phyloP scores from a whole-genome alignment of 2,888 invertebrate genomes.

The Rhyacophila evoluta region DNA sequence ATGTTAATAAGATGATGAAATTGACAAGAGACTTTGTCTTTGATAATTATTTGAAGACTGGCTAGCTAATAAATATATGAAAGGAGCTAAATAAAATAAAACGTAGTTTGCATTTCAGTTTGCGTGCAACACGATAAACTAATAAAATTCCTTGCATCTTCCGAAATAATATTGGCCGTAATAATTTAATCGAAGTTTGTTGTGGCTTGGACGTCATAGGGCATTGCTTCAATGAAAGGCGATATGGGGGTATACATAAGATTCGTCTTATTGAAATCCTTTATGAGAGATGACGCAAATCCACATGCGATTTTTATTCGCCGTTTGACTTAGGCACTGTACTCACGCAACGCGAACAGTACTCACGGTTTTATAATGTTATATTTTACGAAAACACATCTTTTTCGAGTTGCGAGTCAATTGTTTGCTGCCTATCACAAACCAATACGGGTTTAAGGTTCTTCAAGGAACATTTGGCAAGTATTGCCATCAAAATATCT shows the following conservation, averaged over 20 bases:
- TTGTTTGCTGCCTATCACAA: too few relatives aligned
- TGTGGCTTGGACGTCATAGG: constrained; percentile 26
- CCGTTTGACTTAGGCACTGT: neutral
- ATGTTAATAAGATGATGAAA: too few relatives aligned
- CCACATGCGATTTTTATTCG: constrained; percentile 13
- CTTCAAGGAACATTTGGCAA: too few relatives aligned
- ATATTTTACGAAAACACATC: too few relatives aligned
- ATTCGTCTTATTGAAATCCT: constrained; percentile 19
- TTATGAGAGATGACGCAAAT: constrained; percentile 8
- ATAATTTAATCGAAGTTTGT: constrained; percentile 28
- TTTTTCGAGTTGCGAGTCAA: too few relatives aligned
- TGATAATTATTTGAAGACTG: too few relatives aligned
- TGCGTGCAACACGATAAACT: constrained; percentile 33
- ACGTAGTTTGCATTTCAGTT: neutral
- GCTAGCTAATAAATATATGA: too few relatives aligned
- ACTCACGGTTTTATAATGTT: too few relatives aligned
- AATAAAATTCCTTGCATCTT: neutral
- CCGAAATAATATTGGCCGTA: neutral
- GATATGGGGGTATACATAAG: constrained; percentile 33
- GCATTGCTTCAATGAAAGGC: constrained; percentile 26
- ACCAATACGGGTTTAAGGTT: too few relatives aligned
- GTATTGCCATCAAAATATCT: too few relatives aligned
- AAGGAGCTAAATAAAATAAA: neutral
- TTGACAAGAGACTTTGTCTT: too few relatives aligned
- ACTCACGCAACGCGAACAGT: neutral